phyloP scores from a whole-genome alignment of 2,888 invertebrate species.

The Stomorhina lunata region DNA sequence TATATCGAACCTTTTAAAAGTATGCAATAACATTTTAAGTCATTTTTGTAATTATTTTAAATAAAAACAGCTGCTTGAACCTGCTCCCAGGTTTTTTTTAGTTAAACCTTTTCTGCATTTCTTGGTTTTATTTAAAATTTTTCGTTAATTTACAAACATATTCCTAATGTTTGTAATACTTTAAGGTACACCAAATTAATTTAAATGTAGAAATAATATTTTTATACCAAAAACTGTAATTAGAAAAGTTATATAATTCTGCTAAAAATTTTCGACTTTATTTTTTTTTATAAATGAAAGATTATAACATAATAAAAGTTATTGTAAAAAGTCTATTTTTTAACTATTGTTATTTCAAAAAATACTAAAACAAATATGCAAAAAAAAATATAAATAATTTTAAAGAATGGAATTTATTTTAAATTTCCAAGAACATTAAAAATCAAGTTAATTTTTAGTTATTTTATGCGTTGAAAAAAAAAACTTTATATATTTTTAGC shows the following conservation, averaged over 20 bases:
- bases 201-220: not conserved
- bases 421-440: not conserved
- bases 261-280: not conserved
- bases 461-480: constrained; percentile 1
- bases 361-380: not conserved
- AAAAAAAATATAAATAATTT: not conserved
- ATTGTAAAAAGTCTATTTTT: constrained; percentile 40
- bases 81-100: too few species aligned
- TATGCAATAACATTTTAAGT: too few species aligned
- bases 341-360: constrained; percentile 33
- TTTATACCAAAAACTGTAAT: not conserved
- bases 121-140: too few species aligned
- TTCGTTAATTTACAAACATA: too few species aligned
- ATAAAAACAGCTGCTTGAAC: too few species aligned
- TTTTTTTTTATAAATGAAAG: not conserved
- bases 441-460: constrained; percentile 20
- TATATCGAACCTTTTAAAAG: too few species aligned
- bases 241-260: not conserved
- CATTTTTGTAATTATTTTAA: too few species aligned
- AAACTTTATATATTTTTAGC: constrained; percentile 43
- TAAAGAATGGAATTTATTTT: not conserved
- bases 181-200: not conserved
- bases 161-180: not conserved
- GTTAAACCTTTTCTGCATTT: too few species aligned
- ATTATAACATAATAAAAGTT: not conserved